Evolutionary conservation across 1,140 invertebrate species (phyloP), one percentile per base, ranked within the genome.

Genomic region (Tetraneura akinire): DNA sequence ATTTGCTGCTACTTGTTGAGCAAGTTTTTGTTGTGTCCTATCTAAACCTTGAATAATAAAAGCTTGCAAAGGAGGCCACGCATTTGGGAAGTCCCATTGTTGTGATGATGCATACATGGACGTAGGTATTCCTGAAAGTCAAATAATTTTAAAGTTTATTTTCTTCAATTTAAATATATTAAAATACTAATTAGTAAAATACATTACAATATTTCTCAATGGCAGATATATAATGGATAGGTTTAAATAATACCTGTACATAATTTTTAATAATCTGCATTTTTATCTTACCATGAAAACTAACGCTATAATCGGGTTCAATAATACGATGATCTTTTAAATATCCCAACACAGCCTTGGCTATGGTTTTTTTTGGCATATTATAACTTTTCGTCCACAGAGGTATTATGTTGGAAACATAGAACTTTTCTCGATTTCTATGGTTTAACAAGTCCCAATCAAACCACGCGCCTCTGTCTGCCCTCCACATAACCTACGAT

Each of bases 21-120:
- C 89, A 55, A 86, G 84, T 51, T 83, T 81, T 21, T 86, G 84
- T 18, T 85, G 84, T 6, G 88, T 87, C 60, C 86, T 84, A 18
- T 87, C 84, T 23, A 92, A 85, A 47, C 90, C 89, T 68, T 90
- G 87, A 16, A 88, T 84, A 5, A 91, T 82, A 71, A 91, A 85
- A 47, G 91, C 89, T 82, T 96, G 93, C 6, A 93, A 86, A 14
- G 94, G 94, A 57, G 93, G 89, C 94, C 94, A 97, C 0, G 91
- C 92, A 84, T 96, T 96, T 0, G 94, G 94, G 83, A 90, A 93
- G 84, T 97, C 95, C 95, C 95, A 97, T 86, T 96, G 94, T 85
- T 96, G 91, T 9, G 91, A 90, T 9, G 90, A 91, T 1, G 88
- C 84, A 49, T 88, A 84, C 21, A 93, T 82, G 0, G 93, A 93